phyloP scores from a whole-genome alignment of 37 sponge, comb jelly and placozoan species.

The Axinella damicornis region DNA sequence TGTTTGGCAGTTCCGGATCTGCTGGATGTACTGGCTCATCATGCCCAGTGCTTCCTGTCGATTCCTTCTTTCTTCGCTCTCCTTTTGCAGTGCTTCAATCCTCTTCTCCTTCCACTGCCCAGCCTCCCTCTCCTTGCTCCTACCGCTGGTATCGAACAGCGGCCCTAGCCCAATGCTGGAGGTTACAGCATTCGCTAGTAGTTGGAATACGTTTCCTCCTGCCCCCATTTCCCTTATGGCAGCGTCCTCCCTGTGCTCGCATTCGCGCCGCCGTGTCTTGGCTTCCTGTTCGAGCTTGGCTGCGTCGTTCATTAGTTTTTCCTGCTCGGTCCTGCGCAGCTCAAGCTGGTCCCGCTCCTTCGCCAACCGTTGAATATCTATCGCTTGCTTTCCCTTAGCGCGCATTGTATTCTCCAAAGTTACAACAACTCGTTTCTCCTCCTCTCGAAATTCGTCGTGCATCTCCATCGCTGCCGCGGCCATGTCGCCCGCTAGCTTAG shows the following conservation, averaged over 20 bases:
- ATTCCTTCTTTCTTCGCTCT: slow-evolving; percentile 5
- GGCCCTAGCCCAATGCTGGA: no score
- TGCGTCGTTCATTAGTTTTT: slow-evolving; percentile 6
- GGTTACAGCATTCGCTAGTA: no score
- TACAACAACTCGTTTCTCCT: slow-evolving; percentile 26
- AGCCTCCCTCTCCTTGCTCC: neutral
- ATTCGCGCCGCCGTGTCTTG: slow-evolving; percentile 15
- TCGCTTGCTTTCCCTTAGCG: neutral
- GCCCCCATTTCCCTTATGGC: slow-evolving; percentile 6
- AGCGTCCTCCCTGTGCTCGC: neutral
- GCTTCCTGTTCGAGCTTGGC: slow-evolving; percentile 25
- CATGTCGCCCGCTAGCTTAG: slow-evolving; percentile 61
- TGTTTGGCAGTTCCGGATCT: slow-evolving; percentile 20
- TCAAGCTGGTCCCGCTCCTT: slow-evolving; percentile 30
- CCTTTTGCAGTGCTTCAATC: slow-evolving; percentile 8
- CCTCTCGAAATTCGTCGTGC: slow-evolving; percentile 39
- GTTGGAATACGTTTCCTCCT: no score
- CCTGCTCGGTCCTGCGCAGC: neutral
- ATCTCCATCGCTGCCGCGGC: slow-evolving; percentile 51
- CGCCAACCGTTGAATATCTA: neutral
- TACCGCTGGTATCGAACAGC: neutral
- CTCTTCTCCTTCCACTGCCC: neutral
- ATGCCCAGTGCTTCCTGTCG: slow-evolving; percentile 32
- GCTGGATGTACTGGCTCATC: slow-evolving; percentile 24
- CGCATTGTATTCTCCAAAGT: slow-evolving; percentile 16